phyloP scores from a whole-genome alignment of 2,888 invertebrate genomes.

The Gandaritis pyraliata region DNA sequence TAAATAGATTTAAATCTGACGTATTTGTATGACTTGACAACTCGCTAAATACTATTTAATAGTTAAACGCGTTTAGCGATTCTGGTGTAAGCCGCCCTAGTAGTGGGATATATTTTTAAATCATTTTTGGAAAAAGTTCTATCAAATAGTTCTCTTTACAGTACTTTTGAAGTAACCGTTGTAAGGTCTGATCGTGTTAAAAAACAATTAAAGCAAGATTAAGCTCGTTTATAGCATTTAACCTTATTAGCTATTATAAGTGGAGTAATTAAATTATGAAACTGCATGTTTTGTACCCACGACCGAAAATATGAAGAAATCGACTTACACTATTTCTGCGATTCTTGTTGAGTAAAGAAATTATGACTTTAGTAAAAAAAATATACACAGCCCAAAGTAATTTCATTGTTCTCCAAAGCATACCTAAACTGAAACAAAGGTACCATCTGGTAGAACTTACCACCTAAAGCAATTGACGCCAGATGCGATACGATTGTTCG shows the following conservation, averaged over 20 bases:
- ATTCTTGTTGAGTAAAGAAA: too few relatives aligned
- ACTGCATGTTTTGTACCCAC: background rate
- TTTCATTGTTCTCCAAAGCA: constrained; percentile 2
- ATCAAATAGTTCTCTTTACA: too few relatives aligned
- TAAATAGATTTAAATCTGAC: too few relatives aligned
- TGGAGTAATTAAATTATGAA: constrained; percentile 7
- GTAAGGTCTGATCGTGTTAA: background rate
- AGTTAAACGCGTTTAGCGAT: too few relatives aligned
- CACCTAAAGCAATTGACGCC: constrained; percentile 21
- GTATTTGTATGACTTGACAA: too few relatives aligned
- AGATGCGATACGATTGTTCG: constrained; percentile 36
- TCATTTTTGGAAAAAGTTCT: too few relatives aligned
- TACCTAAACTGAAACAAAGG: constrained; percentile 13
- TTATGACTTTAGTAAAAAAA: background rate
- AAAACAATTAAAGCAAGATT: constrained; percentile 18
- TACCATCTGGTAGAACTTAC: constrained; percentile 18
- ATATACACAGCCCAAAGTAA: background rate
- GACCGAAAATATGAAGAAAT: constrained; percentile 12
- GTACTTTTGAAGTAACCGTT: too few relatives aligned
- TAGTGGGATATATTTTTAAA: too few relatives aligned
- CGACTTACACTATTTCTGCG: background rate
- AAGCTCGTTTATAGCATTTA: constrained; percentile 6
- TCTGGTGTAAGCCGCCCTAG: too few relatives aligned
- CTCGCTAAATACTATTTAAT: too few relatives aligned
- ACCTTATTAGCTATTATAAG: constrained; percentile 16